Conservation (phyloP, 2,797 vertebrate genomes). For the Myotis pilosus region DNA sequence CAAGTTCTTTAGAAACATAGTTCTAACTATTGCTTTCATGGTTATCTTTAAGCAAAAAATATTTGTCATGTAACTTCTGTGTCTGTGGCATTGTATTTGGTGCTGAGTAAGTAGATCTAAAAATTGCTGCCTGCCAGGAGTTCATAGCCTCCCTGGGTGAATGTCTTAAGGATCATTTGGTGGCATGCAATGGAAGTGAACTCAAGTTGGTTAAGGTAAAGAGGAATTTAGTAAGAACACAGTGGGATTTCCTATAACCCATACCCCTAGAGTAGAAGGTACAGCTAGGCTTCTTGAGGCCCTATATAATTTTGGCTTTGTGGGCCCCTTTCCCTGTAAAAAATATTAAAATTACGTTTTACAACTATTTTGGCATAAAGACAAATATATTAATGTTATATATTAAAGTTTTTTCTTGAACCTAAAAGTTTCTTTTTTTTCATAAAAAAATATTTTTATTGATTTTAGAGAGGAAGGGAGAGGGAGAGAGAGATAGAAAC, state of each 20-base stretch:
- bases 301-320: neutral
- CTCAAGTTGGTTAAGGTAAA: neutral
- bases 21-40: neutral
- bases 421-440: neutral
- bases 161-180: neutral
- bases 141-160: neutral
- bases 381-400: neutral
- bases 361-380: neutral
- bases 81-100: neutral
- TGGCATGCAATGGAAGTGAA: neutral
- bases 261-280: neutral
- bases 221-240: neutral
- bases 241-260: neutral
- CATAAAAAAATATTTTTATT: neutral
- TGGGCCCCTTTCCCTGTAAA: neutral
- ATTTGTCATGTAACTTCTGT: neutral
- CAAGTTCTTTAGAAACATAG: neutral
- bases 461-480: too few relatives aligned
- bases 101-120: neutral
- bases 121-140: neutral
- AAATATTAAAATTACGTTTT: neutral
- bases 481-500: too few relatives aligned
- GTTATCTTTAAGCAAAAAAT: constrained; percentile 27
- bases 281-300: neutral
- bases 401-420: constrained; percentile 1